Base-by-base conservation (phyloP, 2,888 invertebrate genomes). In the Hylaea fasciaria region DNA sequence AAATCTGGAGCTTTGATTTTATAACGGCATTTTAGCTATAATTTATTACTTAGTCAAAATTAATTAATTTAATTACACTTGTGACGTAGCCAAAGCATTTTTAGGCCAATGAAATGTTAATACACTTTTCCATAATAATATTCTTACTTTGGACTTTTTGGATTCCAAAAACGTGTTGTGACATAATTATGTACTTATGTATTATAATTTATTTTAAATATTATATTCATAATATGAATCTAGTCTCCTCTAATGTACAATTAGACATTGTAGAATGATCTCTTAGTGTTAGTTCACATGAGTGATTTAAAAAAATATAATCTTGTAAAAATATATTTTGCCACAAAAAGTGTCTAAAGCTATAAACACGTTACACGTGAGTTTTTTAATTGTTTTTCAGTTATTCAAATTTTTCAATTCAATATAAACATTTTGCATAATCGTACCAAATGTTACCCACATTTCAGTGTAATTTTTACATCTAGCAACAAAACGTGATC, bases 201-300 rank as follows among this genome's bases (percentile, higher is more conserved):
- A 41, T 46, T 40, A 52, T 37, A 32, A 37, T 52, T 22, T 22
- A 5, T 22, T 22, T 22, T 22, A 22, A 3, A 35, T 45, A 37
- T 37, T 37, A 40, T 29, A 29, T 45, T 45, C 29, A 10, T 45
- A 11, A 17, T 47, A 17, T 40, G 22, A 55, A 37, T 56, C 56
- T 56, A 56, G 56, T 56, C 56, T 12, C 5, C 4, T 3, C n/a
- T 46, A n/a, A 29, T 14, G 32, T 58, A 59, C 32, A 49, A 45
- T 40, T 51, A 50, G 22, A 28, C 43, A 37, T 8, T 40, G 16
- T 41, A 48, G 32, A 41, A 35, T 14, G 48, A 56, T 57, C 51
- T 51, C 46, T 47, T 51, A 41, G 32, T 44, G 40, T 14, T 41
- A 43, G n/a, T 13, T 43, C 10, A 17, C 35, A 14, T n/a, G 40